phyloP scores from a whole-genome alignment of 2,888 invertebrate genomes.

The Vanessa cardui region DNA sequence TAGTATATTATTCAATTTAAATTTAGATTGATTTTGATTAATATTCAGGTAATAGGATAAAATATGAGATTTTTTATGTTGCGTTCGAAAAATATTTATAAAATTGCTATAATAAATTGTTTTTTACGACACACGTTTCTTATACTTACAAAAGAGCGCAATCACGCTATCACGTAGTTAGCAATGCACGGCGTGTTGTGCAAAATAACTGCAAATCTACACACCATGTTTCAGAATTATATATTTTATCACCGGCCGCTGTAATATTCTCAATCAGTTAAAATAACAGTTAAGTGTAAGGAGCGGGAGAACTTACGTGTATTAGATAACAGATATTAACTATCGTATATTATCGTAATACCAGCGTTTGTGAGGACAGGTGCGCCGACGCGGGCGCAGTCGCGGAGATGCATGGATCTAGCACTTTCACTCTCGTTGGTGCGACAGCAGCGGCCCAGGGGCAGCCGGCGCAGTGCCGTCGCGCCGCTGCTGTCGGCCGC shows the following conservation, averaged over 20 bases:
- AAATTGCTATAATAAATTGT: neutral
- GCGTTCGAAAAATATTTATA: neutral
- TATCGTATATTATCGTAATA: slow-evolving; percentile 35
- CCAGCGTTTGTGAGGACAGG: slow-evolving; percentile 57
- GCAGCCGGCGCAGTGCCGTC: slow-evolving; percentile 65
- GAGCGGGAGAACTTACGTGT: slow-evolving; percentile 39
- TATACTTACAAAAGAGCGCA: neutral
- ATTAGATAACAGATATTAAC: slow-evolving; percentile 37
- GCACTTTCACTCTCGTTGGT: slow-evolving; percentile 78
- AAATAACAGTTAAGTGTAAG: slow-evolving; percentile 21
- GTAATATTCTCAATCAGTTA: slow-evolving; percentile 24
- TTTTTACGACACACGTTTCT: neutral
- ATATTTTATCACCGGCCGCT: slow-evolving; percentile 12
- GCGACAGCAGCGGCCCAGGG: slow-evolving; percentile 56
- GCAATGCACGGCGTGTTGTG: slow-evolving; percentile 18
- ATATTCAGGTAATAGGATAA: neutral
- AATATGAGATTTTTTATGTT: neutral
- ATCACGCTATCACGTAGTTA: slow-evolving; percentile 22
- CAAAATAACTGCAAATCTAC: slow-evolving; percentile 28
- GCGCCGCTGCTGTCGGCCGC: slow-evolving; percentile 69
- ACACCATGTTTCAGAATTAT: slow-evolving; percentile 22
- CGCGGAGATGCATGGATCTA: slow-evolving; percentile 63
- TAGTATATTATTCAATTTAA: neutral
- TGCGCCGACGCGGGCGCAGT: slow-evolving; percentile 54
- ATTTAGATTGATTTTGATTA: neutral